Conservation (phyloP, 1,140 invertebrate species). For the Zaprionus camerounensis region DNA sequence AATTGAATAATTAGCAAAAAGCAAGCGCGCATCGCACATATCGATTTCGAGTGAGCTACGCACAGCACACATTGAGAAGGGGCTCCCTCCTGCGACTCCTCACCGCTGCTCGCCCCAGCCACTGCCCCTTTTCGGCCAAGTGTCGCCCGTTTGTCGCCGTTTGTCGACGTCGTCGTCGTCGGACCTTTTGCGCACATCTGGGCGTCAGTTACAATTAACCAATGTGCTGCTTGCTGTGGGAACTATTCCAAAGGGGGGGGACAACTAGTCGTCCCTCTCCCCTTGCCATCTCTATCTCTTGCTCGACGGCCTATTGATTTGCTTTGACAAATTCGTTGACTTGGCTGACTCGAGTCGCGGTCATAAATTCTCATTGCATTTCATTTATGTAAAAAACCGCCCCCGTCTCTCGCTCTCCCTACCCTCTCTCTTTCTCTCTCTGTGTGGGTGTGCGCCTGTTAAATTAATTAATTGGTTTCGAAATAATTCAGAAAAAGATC, state of each 20-base stretch:
- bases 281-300: not conserved
- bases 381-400: constrained; percentile 67
- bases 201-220: constrained; percentile 77
- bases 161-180: constrained; percentile 34
- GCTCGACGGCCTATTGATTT: constrained; percentile 54
- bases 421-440: constrained; percentile 1
- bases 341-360: constrained; percentile 23
- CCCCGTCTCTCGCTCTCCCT: not conserved
- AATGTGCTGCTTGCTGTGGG: constrained; percentile 52
- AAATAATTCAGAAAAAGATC: constrained; percentile 38
- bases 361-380: constrained; percentile 80
- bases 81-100: constrained; percentile 25
- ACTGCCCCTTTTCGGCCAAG: constrained; percentile 15
- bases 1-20: constrained; percentile 79
- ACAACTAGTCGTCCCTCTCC: not conserved
- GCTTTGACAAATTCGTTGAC: constrained; percentile 73
- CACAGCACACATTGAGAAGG: not conserved
- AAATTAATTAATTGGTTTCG: constrained; percentile 78
- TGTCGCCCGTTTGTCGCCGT: constrained; percentile 53
- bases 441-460: constrained; percentile 54
- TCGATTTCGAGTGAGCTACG: constrained; percentile 49
- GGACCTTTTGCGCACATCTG: constrained; percentile 58
- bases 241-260: constrained; percentile 40
- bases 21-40: constrained; percentile 28
- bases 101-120: not conserved